A percentile compares a stretch with the other conserved stretches of the same genome.
Conservation (phyloP, 2,888 invertebrate genomes). For the Bibio marci region DNA sequence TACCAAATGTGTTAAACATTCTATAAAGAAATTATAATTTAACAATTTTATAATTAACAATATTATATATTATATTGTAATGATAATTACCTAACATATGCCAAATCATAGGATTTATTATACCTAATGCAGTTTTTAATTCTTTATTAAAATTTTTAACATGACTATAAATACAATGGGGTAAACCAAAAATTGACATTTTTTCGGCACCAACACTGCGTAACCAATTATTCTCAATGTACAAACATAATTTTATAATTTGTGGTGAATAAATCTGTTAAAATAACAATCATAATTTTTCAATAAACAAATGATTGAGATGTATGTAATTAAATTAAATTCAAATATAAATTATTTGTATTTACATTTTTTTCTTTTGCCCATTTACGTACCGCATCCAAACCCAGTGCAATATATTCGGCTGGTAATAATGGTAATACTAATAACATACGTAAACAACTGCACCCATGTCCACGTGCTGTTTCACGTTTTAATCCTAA, state of each 20-base stretch:
- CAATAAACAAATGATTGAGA: background rate
- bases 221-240: slow-evolving; percentile 15
- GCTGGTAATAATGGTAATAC: slow-evolving; percentile 16
- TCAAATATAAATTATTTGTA: too few species aligned
- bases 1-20: slow-evolving; percentile 14
- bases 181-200: slow-evolving; percentile 18
- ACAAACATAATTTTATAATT: slow-evolving; percentile 11
- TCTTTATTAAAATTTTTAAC: slow-evolving; percentile 15
- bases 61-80: too few species aligned
- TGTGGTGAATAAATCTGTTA: background rate
- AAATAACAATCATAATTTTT: background rate
- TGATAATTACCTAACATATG: slow-evolving; percentile 11
- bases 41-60: background rate
- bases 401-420: slow-evolving; percentile 16
- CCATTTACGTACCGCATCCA: slow-evolving; percentile 17
- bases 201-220: slow-evolving; percentile 15
- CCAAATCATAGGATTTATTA: slow-evolving; percentile 14
- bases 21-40: slow-evolving; percentile 6
- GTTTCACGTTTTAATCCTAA: slow-evolving; percentile 13
- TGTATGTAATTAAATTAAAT: too few species aligned
- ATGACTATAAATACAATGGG: slow-evolving; percentile 15
- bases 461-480: slow-evolving; percentile 13
- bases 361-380: slow-evolving; percentile 13
- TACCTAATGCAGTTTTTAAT: slow-evolving; percentile 10
- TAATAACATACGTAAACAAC: slow-evolving; percentile 15